Base-by-base conservation (phyloP, 2,797 vertebrate species). In the Adrianichthys oophorus region DNA sequence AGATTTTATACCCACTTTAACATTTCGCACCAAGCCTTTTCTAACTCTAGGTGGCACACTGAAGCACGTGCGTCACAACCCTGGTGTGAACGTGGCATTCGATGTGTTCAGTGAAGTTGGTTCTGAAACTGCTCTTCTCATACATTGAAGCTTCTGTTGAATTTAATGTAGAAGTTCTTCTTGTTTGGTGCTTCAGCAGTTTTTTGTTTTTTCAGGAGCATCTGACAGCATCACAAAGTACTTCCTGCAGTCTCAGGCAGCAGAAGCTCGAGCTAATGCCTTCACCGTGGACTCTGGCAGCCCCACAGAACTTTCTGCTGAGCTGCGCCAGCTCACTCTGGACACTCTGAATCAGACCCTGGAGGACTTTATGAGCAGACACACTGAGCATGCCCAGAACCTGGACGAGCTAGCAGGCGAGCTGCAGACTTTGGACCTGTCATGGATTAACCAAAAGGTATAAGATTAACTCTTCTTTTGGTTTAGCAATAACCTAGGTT, bases 351-450 rank as follows among this genome's bases (percentile, higher is more conserved):
- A 92, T 50, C 82, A 91, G 59, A 93, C 72, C 49, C 90, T 86
- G 64, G 81, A 90, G 0, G 85, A 87, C 61, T 97, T 97, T 82
- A 83, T 85, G 61, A 86, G 84, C 55, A 92, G 83, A 16, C 94
- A 97, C 53, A 90, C 92, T 54, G 93, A 96, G 50, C 94, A 95
- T 69, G 90, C 93, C 0, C 93, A 92, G 53, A 92, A 90, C 17
- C 86, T 99, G 70, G 96, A 98, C 54, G 92, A 96, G 64, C 92
- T 99, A 0, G 96, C 95, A 0, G 94, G 93, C 51, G 93, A 95
- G 68, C 90, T 98, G 52, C 94, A 98, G 77, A 95, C 92, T 57
- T 85, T 99, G 70, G 95, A 98, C 75, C 91, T 97, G 10, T 92
- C 94, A 0, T 87, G 92, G 7, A 86, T 92, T 52, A 94, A 93